Base-by-base conservation (phyloP, 2,113 vertebrate genomes). In the Podarcis muralis region DNA sequence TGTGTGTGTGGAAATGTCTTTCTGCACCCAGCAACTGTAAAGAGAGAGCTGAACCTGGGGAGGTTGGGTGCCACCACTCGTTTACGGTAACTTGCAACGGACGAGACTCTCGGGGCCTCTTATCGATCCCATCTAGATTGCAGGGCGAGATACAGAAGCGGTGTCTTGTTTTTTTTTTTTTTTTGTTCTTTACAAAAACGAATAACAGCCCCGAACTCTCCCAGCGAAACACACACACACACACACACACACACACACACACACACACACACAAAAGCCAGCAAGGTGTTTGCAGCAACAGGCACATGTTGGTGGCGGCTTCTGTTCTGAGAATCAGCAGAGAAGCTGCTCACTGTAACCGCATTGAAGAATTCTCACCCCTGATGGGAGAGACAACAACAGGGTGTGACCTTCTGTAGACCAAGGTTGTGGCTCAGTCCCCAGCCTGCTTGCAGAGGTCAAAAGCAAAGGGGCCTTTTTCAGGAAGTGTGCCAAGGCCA, bases 321-420 rank as follows among this genome's bases (percentile, higher is more conserved):
- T 89, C 87, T 93, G 91, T 96, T 96, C 96, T 95, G 93, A 95
- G 96, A 96, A 96, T 88, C 4, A 9, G 89, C 71, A 78, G 87
- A 89, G 88, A 62, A 59, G 75, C 35, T 92, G 32, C 32, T 4
- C 89, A 80, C 91, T 93, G 93, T 93, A 94, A 96, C 96, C 94
- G 0, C 95, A 95, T 2, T 30, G 32, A n/a, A 37, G 92, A 93
- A 91, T 92, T 93, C 93, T 90, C 37, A 88, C 91, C 93, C 12
- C 27, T 85, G 90, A 95, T 90, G 53, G 0, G 2, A 94, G 93
- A 95, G 93, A 95, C 93, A 93, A 94, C 90, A 90, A 80, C 91
- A 27, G 35, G 88, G 90, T 92, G 95, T 91, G 95, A 89, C 69
- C 30, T 94, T 94, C 82, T 88, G 94, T 91, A 95, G 92, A 96